Base-by-base conservation (phyloP, 2,113 vertebrate genomes). In the Tauraco erythrolophus region DNA sequence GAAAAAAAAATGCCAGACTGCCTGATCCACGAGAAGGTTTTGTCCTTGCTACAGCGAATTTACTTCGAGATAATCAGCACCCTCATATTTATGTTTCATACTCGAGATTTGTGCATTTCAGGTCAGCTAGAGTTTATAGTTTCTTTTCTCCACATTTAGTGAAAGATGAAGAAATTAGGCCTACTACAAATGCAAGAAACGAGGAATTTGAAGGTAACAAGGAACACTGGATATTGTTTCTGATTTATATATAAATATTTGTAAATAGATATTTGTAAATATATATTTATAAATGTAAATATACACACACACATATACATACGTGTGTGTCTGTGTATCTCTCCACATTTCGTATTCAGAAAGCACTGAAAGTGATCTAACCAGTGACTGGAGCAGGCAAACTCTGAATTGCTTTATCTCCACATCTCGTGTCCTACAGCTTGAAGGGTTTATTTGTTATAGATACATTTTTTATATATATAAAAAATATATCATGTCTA, bases 11-110 rank as follows among this genome's bases (percentile, higher is more conserved):
- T 1, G 7, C 7, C 30, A 76, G 12, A 15, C 1, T 83, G 51
- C 13, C 1, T 2, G 39, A 76, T 39, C 6, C 3, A 2, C 2
- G 8, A 39, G 23, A 41, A 5, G 4, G 1, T 70, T 81, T 62
- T 70, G 21, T 30, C 18, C 7, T 56, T 25, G 12, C 27, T 30
- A 80, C 30, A 45, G 25, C 1, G 3, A 88, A 46, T 85, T 72
- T 74, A 35, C 27, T 74, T 70, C 0, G 2, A 69, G 16, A n/a
- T 61, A 62, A 83, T 54, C 19, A 62, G 14, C 19, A 92, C 6
- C 3, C 72, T 51, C 28, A 4, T 22, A 65, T 5, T 66, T 37
- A 48, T 7, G 6, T 7, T 83, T 48, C 14, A 25, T 30, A 35
- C 14, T 69, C 1, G 1, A 93, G 9, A 89, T 69, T 41, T 0